A percentile compares a stretch with the other conserved stretches of the same genome.
Evolutionary conservation across 2,888 invertebrate species (phyloP).

Genomic region (Perithous albicinctus): DNA sequence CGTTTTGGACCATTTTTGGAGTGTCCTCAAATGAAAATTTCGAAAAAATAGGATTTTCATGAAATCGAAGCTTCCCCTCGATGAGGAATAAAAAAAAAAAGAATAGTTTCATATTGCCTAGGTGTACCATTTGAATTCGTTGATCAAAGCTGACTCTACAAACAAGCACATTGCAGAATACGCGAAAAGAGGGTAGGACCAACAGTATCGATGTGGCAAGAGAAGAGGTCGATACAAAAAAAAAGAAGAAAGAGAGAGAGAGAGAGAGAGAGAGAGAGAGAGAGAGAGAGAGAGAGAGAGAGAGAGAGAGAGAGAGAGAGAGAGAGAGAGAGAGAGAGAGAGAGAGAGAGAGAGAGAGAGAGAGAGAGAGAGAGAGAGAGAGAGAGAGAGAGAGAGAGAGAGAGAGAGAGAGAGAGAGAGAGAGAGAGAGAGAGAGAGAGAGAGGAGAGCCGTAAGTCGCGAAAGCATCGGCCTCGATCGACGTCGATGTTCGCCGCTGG

Average conservation of each 20-base stretch:
- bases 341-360: neutral
- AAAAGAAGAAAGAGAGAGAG: neutral
- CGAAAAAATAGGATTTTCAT: no score
- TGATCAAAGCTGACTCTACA: neutral
- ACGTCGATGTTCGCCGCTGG: conserved; percentile 36
- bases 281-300: neutral
- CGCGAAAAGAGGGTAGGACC: conserved; percentile 10
- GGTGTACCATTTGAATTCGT: neutral
- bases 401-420: conserved; percentile 5
- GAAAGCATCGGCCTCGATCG: conserved; percentile 52
- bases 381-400: conserved; percentile 11
- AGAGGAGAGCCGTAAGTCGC: conserved; percentile 23
- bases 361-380: conserved; percentile 4
- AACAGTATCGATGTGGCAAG: neutral
- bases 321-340: conserved; percentile 11
- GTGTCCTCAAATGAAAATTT: no score
- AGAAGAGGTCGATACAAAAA: conserved; percentile 6
- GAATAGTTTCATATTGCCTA: neutral
- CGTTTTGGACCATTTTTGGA: no score
- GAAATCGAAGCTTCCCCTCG: no score
- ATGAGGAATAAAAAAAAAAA: neutral
- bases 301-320: conserved; percentile 4
- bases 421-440: conserved; percentile 1
- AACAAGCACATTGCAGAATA: neutral
- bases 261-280: conserved; percentile 11